These are phyloP conservation scores for Frankliniella fusca DNA, from an alignment of 2,888 invertebrate genomes.

Conservation along the genomic window DNA sequence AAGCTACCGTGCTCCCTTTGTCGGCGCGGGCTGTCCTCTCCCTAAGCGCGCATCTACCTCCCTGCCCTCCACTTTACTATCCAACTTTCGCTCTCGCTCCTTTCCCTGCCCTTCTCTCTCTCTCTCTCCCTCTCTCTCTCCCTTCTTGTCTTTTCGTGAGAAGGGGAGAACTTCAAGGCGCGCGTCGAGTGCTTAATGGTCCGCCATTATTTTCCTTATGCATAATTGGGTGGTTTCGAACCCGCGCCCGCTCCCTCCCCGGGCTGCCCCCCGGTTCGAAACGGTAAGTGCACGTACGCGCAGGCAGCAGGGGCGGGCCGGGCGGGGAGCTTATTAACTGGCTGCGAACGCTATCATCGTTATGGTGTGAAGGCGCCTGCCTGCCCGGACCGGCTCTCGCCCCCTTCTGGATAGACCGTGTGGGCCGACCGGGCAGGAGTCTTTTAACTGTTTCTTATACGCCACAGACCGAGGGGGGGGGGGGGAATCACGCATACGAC, in stretches of 20 bases:
- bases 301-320: not conserved
- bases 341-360: too few species aligned
- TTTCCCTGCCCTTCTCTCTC: not conserved
- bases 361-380: too few species aligned
- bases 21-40: too few species aligned
- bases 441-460: too few species aligned
- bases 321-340: not conserved
- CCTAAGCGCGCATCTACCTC: too few species aligned
- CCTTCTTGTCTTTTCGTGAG: not conserved
- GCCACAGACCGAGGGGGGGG: too few species aligned
- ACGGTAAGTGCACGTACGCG: slow-evolving; percentile 15
- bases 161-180: slow-evolving; percentile 11
- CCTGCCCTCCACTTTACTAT: too few species aligned
- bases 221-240: slow-evolving; percentile 26
- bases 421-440: not conserved
- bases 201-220: slow-evolving; percentile 17
- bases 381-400: not conserved
- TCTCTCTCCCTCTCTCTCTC: not conserved
- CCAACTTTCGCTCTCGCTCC: too few species aligned
- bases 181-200: slow-evolving; percentile 10
- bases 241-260: not conserved
- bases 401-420: too few species aligned
- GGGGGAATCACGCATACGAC: too few species aligned
- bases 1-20: too few species aligned
- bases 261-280: not conserved